Base-by-base conservation (phyloP, 2,113 vertebrate species). In the Bungarus multicinctus region DNA sequence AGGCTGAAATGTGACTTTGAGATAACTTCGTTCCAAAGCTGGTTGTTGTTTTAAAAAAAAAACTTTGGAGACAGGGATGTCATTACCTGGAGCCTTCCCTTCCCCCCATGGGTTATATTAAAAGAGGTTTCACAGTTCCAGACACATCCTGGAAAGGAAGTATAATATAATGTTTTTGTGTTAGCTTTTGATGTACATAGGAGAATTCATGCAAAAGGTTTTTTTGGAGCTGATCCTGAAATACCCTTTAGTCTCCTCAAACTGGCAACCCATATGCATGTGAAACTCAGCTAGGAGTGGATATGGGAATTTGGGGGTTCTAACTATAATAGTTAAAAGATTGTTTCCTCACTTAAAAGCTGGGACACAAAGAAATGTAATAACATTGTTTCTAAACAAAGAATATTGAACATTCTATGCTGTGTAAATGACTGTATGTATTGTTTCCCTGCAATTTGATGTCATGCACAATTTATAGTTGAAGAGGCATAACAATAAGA, bases 1-100 rank as follows among this genome's bases (percentile, higher is more conserved):
- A 92, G 96, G 96, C 97, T 96, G 95, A 94, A 95, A 94, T 0
- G 91, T 64, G 89, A 91, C 96, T 96, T 92, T 92, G 95, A 95
- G 96, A 95, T 95, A 96, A 96, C 25, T 45, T 43, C 2, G 25
- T 45, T 47, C 53, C 88, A 85, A 89, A 60, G 30, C 23, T 39
- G 7, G 1, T 91, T 74, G 64, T 27, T 60, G 30, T 64, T 64
- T 30, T 30, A 30, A 69, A 64, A 58, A 25, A 58, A 23, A 88
- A 57, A 1, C 43, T 86, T 57, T 47, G 64, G 53, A 22, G 52
- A 57, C 4, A n/a, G 7, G 58, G n/a, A 64, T n/a, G 34, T 45
- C 74, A 85, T 57, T 81, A 57, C 39, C 64, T 55, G 25, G 10
- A 45, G 23, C 1, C 12, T 9, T 50, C 30, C 64, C 74, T 25